Percentiles rank a stretch among this genome's conserved stretches.
These are phyloP conservation scores for Heliconius hewitsoni DNA, from an alignment of 1,140 invertebrate genomes.

Conservation along the genomic window DNA sequence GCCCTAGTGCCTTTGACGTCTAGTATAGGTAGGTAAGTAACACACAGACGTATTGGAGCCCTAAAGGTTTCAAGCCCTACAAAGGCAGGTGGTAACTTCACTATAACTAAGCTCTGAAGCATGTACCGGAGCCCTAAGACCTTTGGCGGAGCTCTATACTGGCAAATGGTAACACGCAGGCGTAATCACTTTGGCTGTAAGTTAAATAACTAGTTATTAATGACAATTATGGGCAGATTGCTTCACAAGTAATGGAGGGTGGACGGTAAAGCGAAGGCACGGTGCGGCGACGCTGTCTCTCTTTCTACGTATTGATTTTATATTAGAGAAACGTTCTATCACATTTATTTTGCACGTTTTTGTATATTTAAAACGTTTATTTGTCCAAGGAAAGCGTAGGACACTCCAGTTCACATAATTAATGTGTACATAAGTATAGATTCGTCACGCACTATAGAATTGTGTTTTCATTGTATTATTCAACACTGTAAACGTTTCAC, in stretches of 20 bases:
- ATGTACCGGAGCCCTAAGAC: too few relatives aligned
- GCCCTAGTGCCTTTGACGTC: constrained; percentile 39
- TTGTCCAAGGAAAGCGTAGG: constrained; percentile 42
- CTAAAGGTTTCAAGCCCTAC: too few relatives aligned
- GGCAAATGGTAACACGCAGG: too few relatives aligned
- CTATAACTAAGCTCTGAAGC: too few relatives aligned
- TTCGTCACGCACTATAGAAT: constrained; percentile 52
- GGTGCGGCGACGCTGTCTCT: not conserved
- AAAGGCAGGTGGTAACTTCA: too few relatives aligned
- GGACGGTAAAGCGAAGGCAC: constrained; percentile 37
- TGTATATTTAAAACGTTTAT: constrained; percentile 12
- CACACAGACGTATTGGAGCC: too few relatives aligned
- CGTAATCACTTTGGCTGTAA: not conserved
- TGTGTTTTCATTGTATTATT: constrained; percentile 27
- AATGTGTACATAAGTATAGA: constrained; percentile 69
- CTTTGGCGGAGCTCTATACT: too few relatives aligned
- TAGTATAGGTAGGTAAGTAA: too few relatives aligned
- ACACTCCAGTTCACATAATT: constrained; percentile 73
- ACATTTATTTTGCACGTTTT: constrained; percentile 44
- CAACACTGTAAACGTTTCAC: constrained; percentile 14
- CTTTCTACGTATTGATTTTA: constrained; percentile 67
- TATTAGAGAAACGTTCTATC: constrained; percentile 52
- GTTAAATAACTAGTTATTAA: constrained; percentile 4
- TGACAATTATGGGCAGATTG: not conserved
- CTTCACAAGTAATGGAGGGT: constrained; percentile 1